These are phyloP conservation scores for Nysson spinosus DNA, from an alignment of 2,888 invertebrate species.

Conservation along the genomic window DNA sequence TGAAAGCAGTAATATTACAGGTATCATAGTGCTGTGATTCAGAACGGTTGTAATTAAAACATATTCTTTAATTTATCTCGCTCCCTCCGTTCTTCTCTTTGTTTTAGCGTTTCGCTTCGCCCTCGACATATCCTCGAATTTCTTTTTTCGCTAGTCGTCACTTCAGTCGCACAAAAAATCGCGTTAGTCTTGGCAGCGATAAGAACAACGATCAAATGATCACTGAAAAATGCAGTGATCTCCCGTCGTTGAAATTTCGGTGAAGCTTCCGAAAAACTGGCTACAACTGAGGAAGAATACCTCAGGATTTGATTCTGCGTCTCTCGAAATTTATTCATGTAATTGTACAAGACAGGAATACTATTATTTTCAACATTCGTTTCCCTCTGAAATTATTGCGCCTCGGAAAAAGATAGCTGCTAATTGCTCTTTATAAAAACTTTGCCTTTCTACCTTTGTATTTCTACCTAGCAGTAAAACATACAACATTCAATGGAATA, in stretches of 20 bases:
- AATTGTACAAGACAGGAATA: no score
- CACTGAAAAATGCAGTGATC: neutral
- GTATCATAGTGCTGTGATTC: slow-evolving; percentile 73
- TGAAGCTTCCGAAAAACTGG: neutral
- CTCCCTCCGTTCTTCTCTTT: slow-evolving; percentile 5
- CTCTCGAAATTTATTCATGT: no score
- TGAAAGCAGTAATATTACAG: slow-evolving; percentile 64
- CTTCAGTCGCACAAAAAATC: neutral
- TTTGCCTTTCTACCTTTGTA: no score
- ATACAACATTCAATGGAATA: no score
- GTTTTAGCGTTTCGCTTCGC: slow-evolving; percentile 39
- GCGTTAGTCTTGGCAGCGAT: neutral
- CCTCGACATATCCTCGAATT: slow-evolving; percentile 47
- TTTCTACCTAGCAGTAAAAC: no score
- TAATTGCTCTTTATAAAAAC: no score
- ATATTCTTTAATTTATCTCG: slow-evolving; percentile 38
- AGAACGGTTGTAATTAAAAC: slow-evolving; percentile 65
- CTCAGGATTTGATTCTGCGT: neutral
- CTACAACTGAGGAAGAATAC: neutral
- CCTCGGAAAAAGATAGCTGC: no score
- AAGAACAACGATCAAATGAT: neutral
- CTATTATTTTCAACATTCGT: no score
- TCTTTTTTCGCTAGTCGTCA: no score
- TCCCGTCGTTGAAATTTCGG: neutral
- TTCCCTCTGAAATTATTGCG: no score